Evolutionary conservation across 35 echinoderm and acorn worm genomes (phyloP), one percentile per base, ranked within the genome.

Genomic region (Hemicentrotus pulcherrimus): DNA sequence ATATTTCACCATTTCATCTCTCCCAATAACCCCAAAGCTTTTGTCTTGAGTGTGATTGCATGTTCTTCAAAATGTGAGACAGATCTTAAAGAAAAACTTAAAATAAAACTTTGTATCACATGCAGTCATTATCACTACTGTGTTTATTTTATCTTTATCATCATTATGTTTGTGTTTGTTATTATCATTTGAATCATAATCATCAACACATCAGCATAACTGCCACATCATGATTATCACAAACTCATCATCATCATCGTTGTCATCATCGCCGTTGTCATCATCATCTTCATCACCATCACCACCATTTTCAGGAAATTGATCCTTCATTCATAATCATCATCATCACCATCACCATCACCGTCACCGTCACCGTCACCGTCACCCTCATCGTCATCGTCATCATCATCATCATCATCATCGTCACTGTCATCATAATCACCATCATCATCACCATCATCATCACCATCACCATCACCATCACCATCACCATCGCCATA

Each of bases 1-100:
- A 90, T 90, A 90, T 90, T 90, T 90, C 88, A 90, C 88, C 33
- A 28, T 90, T 90, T 90, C 88, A 90, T 90, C 88, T 47, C 46
- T 90, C 88, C 45, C 88, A 90, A 45, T 47, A 90, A 47, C 46
- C 88, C 65, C 18, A 78, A 78, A 78, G 65, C 65, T 78, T 78
- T 78, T 28, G 0, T 30, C 65, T 78, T 78, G 22, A n/a, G 65
- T 8, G 4, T 8, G 28, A 78, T 78, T 6, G 65, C 2, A 78
- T 78, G 19, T 78, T n/a, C 1, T 78, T n/a, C 19, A n/a, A 4
- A 28, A n/a, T 78, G 65, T 78, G 65, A 22, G 22, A n/a, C 65
- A 78, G 22, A 78, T n/a, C 28, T 78, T 78, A 7, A 78, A 78
- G 22, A 78, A 0, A 78, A n/a, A 78, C 19, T 78, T n/a, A 2